A percentile compares a stretch with the other conserved stretches of the same genome.
Evolutionary conservation across 2,797 vertebrate species (phyloP).

Genomic region (Agapornis canus): DNA sequence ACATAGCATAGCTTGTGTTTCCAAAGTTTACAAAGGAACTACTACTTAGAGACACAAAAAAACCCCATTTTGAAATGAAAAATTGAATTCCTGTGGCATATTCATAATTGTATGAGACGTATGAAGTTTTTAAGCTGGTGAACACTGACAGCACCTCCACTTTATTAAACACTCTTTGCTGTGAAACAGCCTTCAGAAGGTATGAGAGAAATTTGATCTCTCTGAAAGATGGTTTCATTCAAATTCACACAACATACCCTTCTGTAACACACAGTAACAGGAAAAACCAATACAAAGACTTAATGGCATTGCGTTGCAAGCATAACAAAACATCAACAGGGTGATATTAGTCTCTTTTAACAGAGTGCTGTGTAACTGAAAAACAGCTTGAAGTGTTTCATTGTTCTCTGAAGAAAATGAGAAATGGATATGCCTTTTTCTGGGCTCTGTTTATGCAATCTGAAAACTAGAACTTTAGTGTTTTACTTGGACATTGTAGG

Average conservation of each 20-base stretch:
- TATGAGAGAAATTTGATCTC: neutral
- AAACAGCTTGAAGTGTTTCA: neutral
- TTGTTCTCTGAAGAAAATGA: neutral
- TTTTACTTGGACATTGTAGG: neutral
- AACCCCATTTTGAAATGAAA: neutral
- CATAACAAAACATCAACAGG: neutral
- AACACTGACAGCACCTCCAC: neutral
- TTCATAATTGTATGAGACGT: neutral
- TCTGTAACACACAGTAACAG: neutral
- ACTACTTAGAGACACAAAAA: neutral
- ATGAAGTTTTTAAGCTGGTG: neutral
- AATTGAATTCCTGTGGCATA: neutral
- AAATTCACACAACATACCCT: neutral
- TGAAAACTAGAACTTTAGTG: neutral
- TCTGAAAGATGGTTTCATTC: slow-evolving; percentile 5
- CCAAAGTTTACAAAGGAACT: neutral
- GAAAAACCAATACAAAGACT: neutral
- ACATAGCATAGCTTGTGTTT: neutral
- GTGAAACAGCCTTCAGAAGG: neutral
- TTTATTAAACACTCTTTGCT: neutral
- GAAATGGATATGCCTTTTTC: neutral
- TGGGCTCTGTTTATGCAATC: neutral
- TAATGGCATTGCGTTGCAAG: neutral
- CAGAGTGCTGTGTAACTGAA: neutral
- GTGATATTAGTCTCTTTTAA: neutral